Evolutionary conservation across 1,140 invertebrate species (phyloP), one percentile per base, ranked within the genome.

Genomic region (Drosophila serrata): DNA sequence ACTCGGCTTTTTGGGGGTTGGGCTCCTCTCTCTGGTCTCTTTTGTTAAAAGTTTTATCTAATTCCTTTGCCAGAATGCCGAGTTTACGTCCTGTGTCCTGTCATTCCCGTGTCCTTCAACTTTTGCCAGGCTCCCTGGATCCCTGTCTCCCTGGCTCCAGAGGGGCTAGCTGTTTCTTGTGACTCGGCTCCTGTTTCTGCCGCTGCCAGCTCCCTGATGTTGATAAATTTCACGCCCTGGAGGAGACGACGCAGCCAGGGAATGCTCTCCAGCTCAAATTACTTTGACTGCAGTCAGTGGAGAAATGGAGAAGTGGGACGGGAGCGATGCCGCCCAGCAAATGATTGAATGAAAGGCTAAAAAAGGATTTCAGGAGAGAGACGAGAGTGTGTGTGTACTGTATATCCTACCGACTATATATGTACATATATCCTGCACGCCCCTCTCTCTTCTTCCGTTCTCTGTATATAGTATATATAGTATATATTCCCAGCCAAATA

Each of bases 91-190:
- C 73, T 59, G 56, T 59, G 63, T 55, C 63, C 76, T 88, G 85
- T 90, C 84, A 87, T 88, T 85, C 85, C 81, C 81, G 77, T 85
- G 84, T 90, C 80, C 84, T 88, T 88, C 85, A 88, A 84, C 85
- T 81, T 90, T 70, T 76, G 43, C 48, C 62, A 35, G 48, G 56
- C 63, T 65, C 22, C 33, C 33, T 29, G 49, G 61, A 12, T 24
- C 45, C 7, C 7, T 17, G 17, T 17, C 13, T 19, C 43, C 12
- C 7, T 22, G 46, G 46, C 43, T 48, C 45, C 45, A 48, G 4
- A 48, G 39, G 80, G 62, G 48, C 65, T 67, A 8, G 49, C 57
- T 27, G 43, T 57, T 24, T 39, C 53, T 56, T 37, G 33, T 56
- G 33, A 40, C 53, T 17, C 33, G 35, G 35, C 55, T 57, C 35